Conservation (phyloP, 2,888 invertebrate genomes). For the Epistrophe grossulariae region DNA sequence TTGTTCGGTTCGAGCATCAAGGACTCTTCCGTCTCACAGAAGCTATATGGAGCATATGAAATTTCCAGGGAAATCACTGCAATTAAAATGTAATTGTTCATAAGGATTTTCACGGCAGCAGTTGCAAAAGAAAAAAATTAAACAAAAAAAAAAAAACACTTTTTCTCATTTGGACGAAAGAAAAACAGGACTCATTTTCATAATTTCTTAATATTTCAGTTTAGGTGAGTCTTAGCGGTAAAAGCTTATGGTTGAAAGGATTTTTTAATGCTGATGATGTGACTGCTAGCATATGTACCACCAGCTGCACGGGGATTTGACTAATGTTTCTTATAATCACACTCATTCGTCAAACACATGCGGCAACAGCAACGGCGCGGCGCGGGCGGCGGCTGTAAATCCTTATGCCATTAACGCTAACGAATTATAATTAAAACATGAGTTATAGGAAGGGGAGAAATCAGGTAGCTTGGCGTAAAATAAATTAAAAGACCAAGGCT, state of each 20-base stretch:
- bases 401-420: conserved; percentile 74
- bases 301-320: conserved; percentile 68
- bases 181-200: conserved; percentile 82
- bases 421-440: conserved; percentile 74
- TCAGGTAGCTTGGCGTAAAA: conserved; percentile 50
- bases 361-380: conserved; percentile 10
- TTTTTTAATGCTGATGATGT: conserved; percentile 69
- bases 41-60: conserved; percentile 67
- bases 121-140: conserved; percentile 34
- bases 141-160: conserved; percentile 43
- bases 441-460: conserved; percentile 25
- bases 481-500: conserved; percentile 73
- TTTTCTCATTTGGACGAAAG: conserved; percentile 69
- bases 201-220: conserved; percentile 83
- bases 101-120: conserved; percentile 61
- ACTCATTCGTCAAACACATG: conserved; percentile 62
- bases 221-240: conserved; percentile 76
- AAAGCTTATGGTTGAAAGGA: conserved; percentile 74
- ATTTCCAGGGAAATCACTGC: conserved; percentile 82
- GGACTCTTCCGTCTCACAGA: conserved; percentile 49
- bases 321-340: conserved; percentile 76
- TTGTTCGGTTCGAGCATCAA: conserved; percentile 41
- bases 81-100: conserved; percentile 83
- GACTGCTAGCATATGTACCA: conserved; percentile 27
- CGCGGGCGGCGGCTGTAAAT: conserved; percentile 48